These are phyloP conservation scores for Oligia strigilis DNA, from an alignment of 2,888 invertebrate genomes.

Conservation along the genomic window DNA sequence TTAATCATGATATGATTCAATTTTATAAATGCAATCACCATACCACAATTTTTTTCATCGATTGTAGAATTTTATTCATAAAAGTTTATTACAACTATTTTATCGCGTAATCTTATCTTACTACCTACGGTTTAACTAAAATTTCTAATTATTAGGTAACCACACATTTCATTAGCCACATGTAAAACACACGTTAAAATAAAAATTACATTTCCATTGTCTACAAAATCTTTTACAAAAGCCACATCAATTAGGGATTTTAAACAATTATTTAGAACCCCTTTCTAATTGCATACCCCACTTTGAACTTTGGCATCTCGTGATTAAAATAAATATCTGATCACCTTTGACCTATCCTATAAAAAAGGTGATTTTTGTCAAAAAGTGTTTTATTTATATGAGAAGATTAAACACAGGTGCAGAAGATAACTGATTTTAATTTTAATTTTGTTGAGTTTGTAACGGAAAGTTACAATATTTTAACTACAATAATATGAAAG, in stretches of 20 bases:
- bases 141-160: background rate
- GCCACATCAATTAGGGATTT: conserved; percentile 44
- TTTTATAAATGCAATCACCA: background rate
- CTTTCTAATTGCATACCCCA: conserved; percentile 68
- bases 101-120: background rate
- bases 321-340: conserved; percentile 74
- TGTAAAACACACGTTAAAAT: background rate
- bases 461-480: conserved; percentile 60
- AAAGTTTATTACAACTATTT: background rate
- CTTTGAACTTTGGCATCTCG: conserved; percentile 77
- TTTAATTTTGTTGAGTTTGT: conserved; percentile 66
- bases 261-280: conserved; percentile 52
- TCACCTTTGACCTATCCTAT: conserved; percentile 70
- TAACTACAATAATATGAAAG: background rate
- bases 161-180: background rate
- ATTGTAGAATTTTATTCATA: background rate
- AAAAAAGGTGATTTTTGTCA: conserved; percentile 66
- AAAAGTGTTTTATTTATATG: conserved; percentile 75
- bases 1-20: background rate
- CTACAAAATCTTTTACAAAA: conserved; percentile 34
- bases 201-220: conserved; percentile 30
- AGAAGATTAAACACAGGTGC: conserved; percentile 82
- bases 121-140: background rate
- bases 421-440: conserved; percentile 50
- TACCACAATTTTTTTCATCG: background rate